Percentiles rank a stretch among this genome's conserved stretches.
Conservation (phyloP, 2,113 vertebrate species). For the Terrapene triunguis region DNA sequence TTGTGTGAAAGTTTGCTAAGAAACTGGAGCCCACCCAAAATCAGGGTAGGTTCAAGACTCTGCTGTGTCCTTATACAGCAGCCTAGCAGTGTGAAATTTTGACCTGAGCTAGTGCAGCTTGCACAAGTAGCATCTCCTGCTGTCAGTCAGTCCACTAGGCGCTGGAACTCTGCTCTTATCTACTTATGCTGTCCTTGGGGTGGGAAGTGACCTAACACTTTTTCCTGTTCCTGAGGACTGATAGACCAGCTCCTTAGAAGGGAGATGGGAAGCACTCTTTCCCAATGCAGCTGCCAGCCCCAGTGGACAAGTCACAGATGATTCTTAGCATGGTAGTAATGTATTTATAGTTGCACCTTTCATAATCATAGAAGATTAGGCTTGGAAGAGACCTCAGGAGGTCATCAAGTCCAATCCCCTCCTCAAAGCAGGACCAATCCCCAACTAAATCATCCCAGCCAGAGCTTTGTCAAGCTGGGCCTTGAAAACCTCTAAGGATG, state of each 20-base stretch:
- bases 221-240: background rate
- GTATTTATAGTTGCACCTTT: background rate
- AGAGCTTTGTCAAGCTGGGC: too few species aligned
- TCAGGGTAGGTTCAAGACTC: background rate
- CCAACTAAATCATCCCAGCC: too few species aligned
- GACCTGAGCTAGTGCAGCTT: background rate
- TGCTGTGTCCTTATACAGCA: background rate
- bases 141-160: background rate
- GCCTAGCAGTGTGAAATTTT: background rate
- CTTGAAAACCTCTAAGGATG: too few species aligned
- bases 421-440: too few species aligned
- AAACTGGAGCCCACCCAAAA: background rate
- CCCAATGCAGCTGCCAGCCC: background rate
- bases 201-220: background rate
- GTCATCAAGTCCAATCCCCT: too few species aligned
- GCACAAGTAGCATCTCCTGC: background rate
- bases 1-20: background rate
- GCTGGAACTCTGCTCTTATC: background rate
- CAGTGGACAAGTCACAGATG: background rate
- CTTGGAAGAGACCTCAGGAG: too few species aligned
- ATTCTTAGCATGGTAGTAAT: background rate
- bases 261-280: conserved; percentile 9
- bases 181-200: background rate
- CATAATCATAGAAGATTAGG: background rate
- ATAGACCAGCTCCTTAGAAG: background rate